phyloP scores from a whole-genome alignment of 1,140 invertebrate genomes.

The Drosophila littoralis region DNA sequence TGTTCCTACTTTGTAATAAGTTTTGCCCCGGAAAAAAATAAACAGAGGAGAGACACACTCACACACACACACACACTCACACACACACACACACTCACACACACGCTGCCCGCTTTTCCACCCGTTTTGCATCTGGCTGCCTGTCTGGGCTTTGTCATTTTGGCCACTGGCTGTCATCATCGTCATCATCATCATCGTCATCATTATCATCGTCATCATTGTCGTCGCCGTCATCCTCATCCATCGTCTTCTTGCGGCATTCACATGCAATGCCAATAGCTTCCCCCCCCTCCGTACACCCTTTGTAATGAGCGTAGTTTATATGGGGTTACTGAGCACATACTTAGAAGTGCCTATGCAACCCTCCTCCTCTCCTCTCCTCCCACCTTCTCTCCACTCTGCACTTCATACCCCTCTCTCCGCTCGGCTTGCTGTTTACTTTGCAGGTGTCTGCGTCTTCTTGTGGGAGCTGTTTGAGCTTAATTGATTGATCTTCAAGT shows the following conservation, averaged over 20 bases:
- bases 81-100: conserved; percentile 6
- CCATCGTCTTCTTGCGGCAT: conserved; percentile 19
- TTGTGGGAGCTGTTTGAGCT: conserved; percentile 30
- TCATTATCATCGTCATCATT: conserved; percentile 38
- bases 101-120: not conserved
- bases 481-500: conserved; percentile 22
- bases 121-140: conserved; percentile 9
- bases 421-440: too few relatives aligned
- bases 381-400: not conserved
- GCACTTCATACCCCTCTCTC: not conserved
- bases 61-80: too few relatives aligned
- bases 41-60: not conserved
- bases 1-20: conserved; percentile 80
- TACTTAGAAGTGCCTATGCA: conserved; percentile 13
- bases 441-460: not conserved
- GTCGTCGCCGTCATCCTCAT: conserved; percentile 24
- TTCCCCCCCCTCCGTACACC: not conserved
- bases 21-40: conserved; percentile 59
- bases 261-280: conserved; percentile 48
- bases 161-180: conserved; percentile 36
- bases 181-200: conserved; percentile 25
- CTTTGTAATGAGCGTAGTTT: conserved; percentile 68
- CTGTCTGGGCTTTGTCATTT: conserved; percentile 45
- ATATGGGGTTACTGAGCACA: conserved; percentile 61
- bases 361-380: too few relatives aligned